Conservation (phyloP, 2,797 vertebrate species). For the Sciurus vulgaris region DNA sequence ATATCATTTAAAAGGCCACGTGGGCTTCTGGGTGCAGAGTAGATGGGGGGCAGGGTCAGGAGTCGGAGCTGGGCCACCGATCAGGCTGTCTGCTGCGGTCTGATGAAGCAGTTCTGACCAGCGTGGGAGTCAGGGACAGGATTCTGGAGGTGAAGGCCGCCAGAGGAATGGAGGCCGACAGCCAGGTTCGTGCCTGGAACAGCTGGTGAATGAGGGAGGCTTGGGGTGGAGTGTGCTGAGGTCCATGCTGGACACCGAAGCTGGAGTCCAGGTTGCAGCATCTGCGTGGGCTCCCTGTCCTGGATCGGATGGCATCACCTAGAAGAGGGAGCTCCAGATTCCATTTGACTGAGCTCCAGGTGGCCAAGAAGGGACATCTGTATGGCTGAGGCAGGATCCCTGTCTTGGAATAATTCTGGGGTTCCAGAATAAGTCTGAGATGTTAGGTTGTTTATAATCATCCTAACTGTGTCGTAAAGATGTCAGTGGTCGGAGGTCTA, state of each 20-base stretch:
- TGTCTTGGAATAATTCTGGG: background rate
- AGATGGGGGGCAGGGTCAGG: background rate
- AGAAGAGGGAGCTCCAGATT: background rate
- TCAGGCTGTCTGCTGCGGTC: fast-evolving
- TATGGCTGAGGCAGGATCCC: background rate
- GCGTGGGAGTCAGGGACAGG: too few species aligned
- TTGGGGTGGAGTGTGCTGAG: too few species aligned
- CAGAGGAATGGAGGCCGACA: too few species aligned
- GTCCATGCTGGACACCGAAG: fast-evolving
- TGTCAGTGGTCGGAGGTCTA: too few species aligned
- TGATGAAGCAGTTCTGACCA: fast-evolving
- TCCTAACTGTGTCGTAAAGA: background rate
- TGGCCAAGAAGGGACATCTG: too few species aligned
- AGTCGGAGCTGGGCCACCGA: fast-evolving
- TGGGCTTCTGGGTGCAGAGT: background rate
- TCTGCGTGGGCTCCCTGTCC: fast-evolving
- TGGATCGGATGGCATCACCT: fast-evolving
- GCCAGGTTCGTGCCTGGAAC: background rate
- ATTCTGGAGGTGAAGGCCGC: background rate
- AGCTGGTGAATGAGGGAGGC: background rate
- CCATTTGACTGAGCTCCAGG: fast-evolving
- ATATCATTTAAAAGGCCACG: background rate
- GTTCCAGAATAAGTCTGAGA: background rate
- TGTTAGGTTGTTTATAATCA: fast-evolving
- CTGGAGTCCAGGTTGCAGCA: background rate